Evolutionary conservation across 2,113 vertebrate genomes (phyloP), one percentile per base, ranked within the genome.

Genomic region (Ptilorrhoa leucosticta): DNA sequence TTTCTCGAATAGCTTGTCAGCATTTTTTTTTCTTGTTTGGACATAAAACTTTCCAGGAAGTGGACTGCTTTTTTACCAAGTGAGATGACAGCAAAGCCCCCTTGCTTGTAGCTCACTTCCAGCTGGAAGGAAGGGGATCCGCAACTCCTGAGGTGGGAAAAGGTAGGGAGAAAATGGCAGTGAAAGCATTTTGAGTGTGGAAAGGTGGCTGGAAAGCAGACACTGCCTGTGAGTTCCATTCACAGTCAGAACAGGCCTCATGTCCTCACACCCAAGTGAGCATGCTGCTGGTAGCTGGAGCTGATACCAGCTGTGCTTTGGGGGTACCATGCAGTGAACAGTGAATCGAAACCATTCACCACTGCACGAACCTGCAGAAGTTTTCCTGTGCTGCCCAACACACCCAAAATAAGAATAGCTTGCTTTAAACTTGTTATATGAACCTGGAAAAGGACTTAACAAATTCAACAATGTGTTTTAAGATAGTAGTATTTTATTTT

Each of bases 401-500:
- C 19, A 64, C 6, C 26, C 53, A 35, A 57, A 80, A 20, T 35
- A 73, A 89, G 56, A 73, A 23, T 64, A 87, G 37, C 45, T 73
- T 66, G 47, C 83, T 85, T 56, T 88, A 77, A 87, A 83, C 57
- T 47, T 64, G 37, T 64, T 76, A 63, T 37, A 53, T 10, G 40
- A 87, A 77, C 71, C 68, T 75, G 91, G 39, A 58, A 94, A 94
- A 83, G 20, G 56, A 87, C 64, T 89, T 90, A 40, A 83, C 13
- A 90, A 77, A 87, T 24, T 75, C 93, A 92, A 81, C 1, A 3
- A 91, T 48, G 65, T 94, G 80, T 75, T 94, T 83, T 95, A 94
- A 93, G 47, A 57, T 17, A 57, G 35, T 11, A 70, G 30, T 57
- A 78, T 78, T 92, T 92, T 2, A 28, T 89, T 92, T 79, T 84